phyloP scores from a whole-genome alignment of 2,113 vertebrate species.

The Setophaga coronata region DNA sequence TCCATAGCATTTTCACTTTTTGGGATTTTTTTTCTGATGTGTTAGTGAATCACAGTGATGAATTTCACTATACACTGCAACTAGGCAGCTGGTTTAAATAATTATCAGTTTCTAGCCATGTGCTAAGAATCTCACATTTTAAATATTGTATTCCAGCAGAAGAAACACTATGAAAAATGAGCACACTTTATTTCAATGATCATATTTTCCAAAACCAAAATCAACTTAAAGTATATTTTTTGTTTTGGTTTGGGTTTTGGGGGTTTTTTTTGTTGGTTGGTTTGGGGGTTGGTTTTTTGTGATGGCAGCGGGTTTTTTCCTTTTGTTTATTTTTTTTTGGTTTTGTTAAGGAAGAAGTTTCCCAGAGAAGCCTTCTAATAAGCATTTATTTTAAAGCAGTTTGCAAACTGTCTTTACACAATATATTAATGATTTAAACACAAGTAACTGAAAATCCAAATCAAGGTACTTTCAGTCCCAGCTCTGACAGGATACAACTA shows the following conservation, averaged over 20 bases:
- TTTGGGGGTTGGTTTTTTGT: neutral
- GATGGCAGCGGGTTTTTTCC: no score
- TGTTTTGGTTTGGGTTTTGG: neutral
- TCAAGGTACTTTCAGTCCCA: neutral
- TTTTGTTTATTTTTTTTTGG: neutral
- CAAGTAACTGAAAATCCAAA: neutral
- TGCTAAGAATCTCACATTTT: neutral
- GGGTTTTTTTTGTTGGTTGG: neutral
- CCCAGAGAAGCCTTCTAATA: neutral
- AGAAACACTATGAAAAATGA: neutral
- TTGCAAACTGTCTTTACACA: neutral
- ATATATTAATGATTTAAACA: neutral
- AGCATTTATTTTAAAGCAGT: neutral
- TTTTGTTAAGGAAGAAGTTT: neutral
- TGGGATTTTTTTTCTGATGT: neutral
- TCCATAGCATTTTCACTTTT: neutral
- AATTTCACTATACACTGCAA: neutral
- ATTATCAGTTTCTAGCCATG: constrained; percentile 2
- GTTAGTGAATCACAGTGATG: neutral
- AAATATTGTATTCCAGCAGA: neutral
- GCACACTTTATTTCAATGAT: neutral
- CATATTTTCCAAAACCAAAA: neutral
- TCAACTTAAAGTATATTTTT: neutral
- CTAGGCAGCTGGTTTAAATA: neutral
- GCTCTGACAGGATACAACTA: neutral